These are phyloP conservation scores for Apteryx mantelli DNA, from an alignment of 2,113 vertebrate species.

Conservation along the genomic window DNA sequence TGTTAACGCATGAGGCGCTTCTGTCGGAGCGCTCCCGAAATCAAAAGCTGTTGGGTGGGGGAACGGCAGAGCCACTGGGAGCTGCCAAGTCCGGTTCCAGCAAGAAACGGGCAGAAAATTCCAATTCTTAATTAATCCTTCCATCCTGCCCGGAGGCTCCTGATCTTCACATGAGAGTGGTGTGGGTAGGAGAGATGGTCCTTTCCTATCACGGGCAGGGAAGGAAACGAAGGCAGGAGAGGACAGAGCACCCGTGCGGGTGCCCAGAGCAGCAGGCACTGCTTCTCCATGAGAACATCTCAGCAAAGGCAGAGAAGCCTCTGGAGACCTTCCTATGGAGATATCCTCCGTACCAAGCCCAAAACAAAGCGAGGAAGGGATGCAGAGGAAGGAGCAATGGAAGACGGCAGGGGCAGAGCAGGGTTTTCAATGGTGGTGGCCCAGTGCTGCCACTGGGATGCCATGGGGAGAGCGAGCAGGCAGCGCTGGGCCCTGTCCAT, in stretches of 20 bases:
- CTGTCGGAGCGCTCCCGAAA: constrained; percentile 6
- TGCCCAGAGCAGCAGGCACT: too few species aligned
- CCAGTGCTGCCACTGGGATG: not conserved
- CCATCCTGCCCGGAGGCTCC: not conserved
- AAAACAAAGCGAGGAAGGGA: not conserved
- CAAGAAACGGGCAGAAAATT: not conserved
- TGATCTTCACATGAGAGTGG: not conserved
- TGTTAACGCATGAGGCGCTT: not conserved
- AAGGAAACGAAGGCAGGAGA: not conserved
- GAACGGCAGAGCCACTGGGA: not conserved
- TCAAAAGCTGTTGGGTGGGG: constrained; percentile 11
- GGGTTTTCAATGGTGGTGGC: not conserved
- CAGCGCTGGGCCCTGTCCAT: not conserved
- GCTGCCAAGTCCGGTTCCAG: not conserved
- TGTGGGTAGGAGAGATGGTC: not conserved
- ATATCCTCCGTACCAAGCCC: not conserved
- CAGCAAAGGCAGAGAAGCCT: too few species aligned
- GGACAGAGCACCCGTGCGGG: not conserved
- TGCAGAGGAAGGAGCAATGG: not conserved
- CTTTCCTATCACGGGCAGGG: not conserved
- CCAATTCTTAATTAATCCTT: not conserved
- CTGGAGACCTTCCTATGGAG: not conserved
- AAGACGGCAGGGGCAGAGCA: not conserved
- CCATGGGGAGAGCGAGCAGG: fast-evolving
- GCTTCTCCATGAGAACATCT: too few species aligned